These are phyloP conservation scores for Hipparchia semele DNA, from an alignment of 2,888 invertebrate species.

Conservation along the genomic window DNA sequence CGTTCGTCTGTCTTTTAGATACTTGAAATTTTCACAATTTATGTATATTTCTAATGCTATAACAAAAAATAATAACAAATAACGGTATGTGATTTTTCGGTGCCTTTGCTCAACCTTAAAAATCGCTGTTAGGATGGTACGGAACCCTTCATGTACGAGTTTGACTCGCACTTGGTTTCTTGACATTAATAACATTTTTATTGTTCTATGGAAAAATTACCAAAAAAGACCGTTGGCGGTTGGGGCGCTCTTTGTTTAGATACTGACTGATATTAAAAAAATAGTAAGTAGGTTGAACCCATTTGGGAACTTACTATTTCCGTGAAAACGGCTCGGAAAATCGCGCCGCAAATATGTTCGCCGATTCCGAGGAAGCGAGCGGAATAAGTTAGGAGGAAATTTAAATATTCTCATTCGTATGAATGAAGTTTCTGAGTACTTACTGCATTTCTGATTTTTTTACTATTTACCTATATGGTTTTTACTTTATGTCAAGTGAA, in stretches of 20 bases:
- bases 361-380: conserved; percentile 13
- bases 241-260: background rate
- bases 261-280: background rate
- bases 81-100: too few relatives aligned
- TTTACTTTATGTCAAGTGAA: conserved; percentile 1
- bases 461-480: conserved; percentile 10
- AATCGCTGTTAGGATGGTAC: too few relatives aligned
- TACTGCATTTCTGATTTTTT: conserved; percentile 21
- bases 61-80: too few relatives aligned
- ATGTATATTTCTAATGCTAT: too few relatives aligned
- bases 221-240: too few relatives aligned
- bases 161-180: too few relatives aligned
- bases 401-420: conserved; percentile 25
- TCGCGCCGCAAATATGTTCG: conserved; percentile 24
- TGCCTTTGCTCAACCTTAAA: too few relatives aligned
- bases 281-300: background rate
- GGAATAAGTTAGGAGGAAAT: conserved; percentile 24
- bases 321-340: conserved; percentile 14
- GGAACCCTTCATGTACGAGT: too few relatives aligned
- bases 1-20: too few relatives aligned
- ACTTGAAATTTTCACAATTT: too few relatives aligned
- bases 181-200: too few relatives aligned
- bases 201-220: too few relatives aligned
- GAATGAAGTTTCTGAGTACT: conserved; percentile 26
- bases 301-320: conserved; percentile 14